Conservation (phyloP, 1,140 invertebrate species). For the Chrysomallon squamiferum region DNA sequence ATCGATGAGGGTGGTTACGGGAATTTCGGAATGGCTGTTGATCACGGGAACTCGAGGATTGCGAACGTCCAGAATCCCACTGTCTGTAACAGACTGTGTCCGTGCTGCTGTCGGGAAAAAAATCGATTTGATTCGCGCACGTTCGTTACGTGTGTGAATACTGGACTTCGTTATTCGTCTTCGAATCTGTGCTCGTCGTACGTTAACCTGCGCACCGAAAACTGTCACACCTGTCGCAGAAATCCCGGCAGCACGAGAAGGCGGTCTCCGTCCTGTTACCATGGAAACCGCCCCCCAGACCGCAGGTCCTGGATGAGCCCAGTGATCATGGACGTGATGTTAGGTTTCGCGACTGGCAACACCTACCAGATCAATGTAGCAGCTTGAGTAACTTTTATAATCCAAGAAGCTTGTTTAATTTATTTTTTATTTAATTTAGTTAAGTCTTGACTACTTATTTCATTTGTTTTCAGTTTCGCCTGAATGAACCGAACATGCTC, state of each 20-base stretch:
- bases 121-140: not conserved
- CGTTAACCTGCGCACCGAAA: not conserved
- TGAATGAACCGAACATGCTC: no score
- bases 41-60: not conserved
- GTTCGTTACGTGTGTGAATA: not conserved
- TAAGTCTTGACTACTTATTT: not conserved
- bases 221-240: no score
- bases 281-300: slow-evolving; percentile 1
- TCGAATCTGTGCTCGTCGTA: not conserved
- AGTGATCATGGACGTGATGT: not conserved
- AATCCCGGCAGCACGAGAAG: no score
- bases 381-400: not conserved
- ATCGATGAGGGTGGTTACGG: not conserved
- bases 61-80: no score
- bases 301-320: not conserved
- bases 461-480: not conserved
- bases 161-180: not conserved
- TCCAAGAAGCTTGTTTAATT: not conserved
- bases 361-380: no score
- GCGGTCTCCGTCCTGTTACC: not conserved
- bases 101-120: not conserved
- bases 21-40: not conserved
- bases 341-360: not conserved
- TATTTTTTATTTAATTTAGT: not conserved
- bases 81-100: not conserved